Evolutionary conservation across 2,888 invertebrate genomes (phyloP), one percentile per base, ranked within the genome.

Genomic region (Agrotis ipsilon): DNA sequence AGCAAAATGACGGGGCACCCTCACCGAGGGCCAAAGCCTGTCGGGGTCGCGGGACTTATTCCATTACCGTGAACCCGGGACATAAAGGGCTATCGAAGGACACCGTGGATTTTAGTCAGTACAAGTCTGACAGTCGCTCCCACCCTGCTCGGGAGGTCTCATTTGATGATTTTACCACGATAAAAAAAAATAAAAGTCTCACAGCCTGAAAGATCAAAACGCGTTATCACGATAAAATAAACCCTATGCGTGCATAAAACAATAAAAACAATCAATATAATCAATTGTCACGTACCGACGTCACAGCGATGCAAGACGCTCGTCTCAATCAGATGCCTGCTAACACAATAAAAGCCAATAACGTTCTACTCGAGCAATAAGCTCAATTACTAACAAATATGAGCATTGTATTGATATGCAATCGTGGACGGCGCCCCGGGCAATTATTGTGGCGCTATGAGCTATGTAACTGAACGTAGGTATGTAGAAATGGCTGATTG

Each of bases 321-420:
- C 68, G 87, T 87, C 90, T 90, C 92, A 91, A 92, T 92, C 92
- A 88, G 75, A 60, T 54, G 61, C 63, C 72, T 75, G 68, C 72
- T 94, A 94, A 94, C 89, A 88, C 87, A 94, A 94, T 94, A 94
- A 93, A 90, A 86, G 83, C 89, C 93, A 94, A 93, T 92, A 91
- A 89, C 83, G 86, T 76, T 70, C 84, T 79, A 43, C 77, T 61
- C 39, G 64, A 81, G 81, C 93, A 93, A 93, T 93, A 90, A 89
- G 92, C 89, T 91, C 95, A 94, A 94, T 95, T 93, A 95, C 91
- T 84, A 80, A 79, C 87, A 89, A 90, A 91, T 91, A 88, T 83
- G 85, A 88, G 83, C 84, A 86, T 88, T 86, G 88, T 92, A 94
- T 94, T 93, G 93, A 94, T 92, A 94, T 93, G 93, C 93, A 93